A percentile compares a stretch with the other conserved stretches of the same genome.
Conservation (phyloP, 1,140 invertebrate genomes). For the Octopus bimaculoides region DNA sequence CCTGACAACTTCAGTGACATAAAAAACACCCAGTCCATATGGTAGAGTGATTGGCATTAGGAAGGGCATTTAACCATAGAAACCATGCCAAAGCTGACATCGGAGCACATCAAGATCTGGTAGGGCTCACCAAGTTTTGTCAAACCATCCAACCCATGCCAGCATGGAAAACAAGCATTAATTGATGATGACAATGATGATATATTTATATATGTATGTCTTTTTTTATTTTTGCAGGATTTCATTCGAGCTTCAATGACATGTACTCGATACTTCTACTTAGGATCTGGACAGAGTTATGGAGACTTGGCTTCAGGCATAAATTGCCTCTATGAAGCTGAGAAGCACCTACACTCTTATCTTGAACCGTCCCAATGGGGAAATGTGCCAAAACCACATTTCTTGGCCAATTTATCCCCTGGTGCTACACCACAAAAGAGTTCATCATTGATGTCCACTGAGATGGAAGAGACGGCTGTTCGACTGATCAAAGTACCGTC, state of each 20-base stretch:
- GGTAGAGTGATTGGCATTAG: too few species aligned
- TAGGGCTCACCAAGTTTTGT: too few species aligned
- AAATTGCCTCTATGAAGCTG: conserved; percentile 46
- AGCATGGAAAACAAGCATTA: not conserved
- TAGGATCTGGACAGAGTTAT: conserved; percentile 45
- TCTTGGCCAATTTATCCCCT: conserved; percentile 10
- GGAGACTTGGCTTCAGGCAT: conserved; percentile 41
- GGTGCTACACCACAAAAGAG: conserved; percentile 5
- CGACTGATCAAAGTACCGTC: conserved; percentile 38
- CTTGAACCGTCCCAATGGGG: conserved; percentile 50
- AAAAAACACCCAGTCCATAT: too few species aligned
- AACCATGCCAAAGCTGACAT: too few species aligned
- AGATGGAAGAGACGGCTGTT: conserved; percentile 26
- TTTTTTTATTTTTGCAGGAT: conserved; percentile 42
- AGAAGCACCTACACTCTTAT: conserved; percentile 52
- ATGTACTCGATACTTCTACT: conserved; percentile 52
- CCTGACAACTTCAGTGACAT: too few species aligned
- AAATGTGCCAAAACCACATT: conserved; percentile 35
- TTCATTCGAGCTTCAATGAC: conserved; percentile 55
- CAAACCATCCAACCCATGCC: not conserved
- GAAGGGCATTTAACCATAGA: too few species aligned
- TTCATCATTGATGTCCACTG: conserved; percentile 21
- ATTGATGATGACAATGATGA: not conserved
- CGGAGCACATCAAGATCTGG: too few species aligned
- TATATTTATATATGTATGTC: not conserved